Conservation (phyloP, 2,113 vertebrate genomes). For the Gymnocephalus cernua region DNA sequence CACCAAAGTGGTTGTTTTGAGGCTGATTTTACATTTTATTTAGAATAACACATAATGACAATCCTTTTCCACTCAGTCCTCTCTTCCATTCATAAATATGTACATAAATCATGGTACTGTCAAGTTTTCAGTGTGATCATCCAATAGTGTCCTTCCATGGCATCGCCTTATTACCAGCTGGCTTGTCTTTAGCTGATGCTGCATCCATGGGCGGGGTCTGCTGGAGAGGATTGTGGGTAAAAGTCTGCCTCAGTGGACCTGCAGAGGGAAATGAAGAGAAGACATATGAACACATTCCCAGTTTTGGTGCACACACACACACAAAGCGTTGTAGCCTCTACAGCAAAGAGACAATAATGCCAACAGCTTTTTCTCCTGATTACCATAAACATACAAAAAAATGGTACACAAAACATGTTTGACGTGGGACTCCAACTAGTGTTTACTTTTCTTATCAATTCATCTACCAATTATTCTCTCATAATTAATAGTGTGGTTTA, state of each 20-base stretch:
- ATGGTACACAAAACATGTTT: not conserved
- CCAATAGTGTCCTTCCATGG: constrained; percentile 89
- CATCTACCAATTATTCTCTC: not conserved
- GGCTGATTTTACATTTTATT: constrained; percentile 67
- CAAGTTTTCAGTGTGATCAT: constrained; percentile 52
- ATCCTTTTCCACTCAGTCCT: not conserved
- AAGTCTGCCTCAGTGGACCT: constrained; percentile 92
- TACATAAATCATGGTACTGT: constrained; percentile 60
- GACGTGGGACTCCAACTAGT: not conserved
- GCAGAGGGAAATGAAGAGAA: not conserved
- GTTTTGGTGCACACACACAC: too few relatives aligned
- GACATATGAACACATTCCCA: not conserved
- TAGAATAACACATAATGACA: constrained; percentile 54
- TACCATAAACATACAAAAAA: not conserved
- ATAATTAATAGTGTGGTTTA: not conserved
- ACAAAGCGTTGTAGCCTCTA: not conserved
- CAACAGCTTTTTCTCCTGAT: not conserved
- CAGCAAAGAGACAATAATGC: not conserved
- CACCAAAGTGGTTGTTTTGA: constrained; percentile 10
- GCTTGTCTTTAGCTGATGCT: constrained; percentile 58
- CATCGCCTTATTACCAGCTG: constrained; percentile 63
- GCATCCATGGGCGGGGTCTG: constrained; percentile 68
- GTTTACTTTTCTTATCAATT: not conserved
- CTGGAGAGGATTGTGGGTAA: constrained; percentile 88
- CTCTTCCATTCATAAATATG: constrained; percentile 73